Evolutionary conservation across 2,888 invertebrate species (phyloP), one percentile per base, ranked within the genome.

Genomic region (Pachydiplax longipennis): DNA sequence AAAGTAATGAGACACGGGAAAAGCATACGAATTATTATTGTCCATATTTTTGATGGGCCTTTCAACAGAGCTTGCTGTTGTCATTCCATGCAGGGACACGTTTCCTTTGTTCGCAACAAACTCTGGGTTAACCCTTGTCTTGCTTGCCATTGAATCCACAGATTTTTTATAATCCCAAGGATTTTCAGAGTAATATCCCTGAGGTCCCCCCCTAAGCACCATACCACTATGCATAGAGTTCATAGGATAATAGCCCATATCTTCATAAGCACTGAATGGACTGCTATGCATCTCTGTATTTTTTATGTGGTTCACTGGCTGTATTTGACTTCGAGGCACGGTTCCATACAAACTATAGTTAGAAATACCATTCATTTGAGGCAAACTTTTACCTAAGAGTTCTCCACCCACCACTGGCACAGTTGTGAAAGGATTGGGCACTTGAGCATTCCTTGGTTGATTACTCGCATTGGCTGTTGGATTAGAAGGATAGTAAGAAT

Each of bases 351-450:
- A 81, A 40, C 91, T 81, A 73, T 91, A 91, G 58, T 90, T 90
- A 81, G 90, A 90, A 80, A 91, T 58, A 73, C 91, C 91, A 91
- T 91, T 91, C 40, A 91, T 90, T 58, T 91, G 91, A 18, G 90
- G 37, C 35, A 90, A 53, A 37, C 65, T 15, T 65, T 87, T 87
- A 73, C 73, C 31, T 31, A 73, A 31, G 13, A 87, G 18, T 61
- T 87, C 87, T 87, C 61, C 25, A 87, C 37, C 58, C 58, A 22
- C 61, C n/a, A 61, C 37, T 61, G 58, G 87, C 58, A 87, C 61
- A 6, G 87, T 61, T n/a, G 87, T 37, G 61, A 87, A 35, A 37
- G 87, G 61, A 35, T 25, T 87, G 6, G 61, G 15, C 37, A 87
- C 87, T 87, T 61, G 65, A 87, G 61, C 65, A 65, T 58, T 65